Percentiles rank a stretch among this genome's conserved stretches.
phyloP scores from a whole-genome alignment of 1,140 invertebrate species.

The Drosophila athabasca region DNA sequence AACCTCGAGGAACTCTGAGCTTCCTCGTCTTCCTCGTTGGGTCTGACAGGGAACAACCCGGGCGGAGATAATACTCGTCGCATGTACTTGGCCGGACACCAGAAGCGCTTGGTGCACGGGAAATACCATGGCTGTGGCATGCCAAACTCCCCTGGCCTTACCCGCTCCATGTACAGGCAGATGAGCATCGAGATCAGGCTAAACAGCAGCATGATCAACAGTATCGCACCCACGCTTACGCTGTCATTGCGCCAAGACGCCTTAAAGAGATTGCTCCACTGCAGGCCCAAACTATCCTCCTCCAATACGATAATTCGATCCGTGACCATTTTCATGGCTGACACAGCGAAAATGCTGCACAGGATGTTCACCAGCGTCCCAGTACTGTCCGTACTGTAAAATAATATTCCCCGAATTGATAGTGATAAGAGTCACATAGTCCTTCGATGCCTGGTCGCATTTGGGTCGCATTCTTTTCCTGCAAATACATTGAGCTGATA shows the following conservation, averaged over 20 bases:
- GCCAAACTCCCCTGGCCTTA: slow-evolving; percentile 88
- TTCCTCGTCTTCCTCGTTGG: slow-evolving; percentile 1
- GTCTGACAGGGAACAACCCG: not conserved
- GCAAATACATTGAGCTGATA: too few relatives aligned
- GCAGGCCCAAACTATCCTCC: not conserved
- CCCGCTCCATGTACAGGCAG: slow-evolving; percentile 88
- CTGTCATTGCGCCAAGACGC: not conserved
- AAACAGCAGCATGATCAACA: too few relatives aligned
- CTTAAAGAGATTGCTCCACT: slow-evolving; percentile 12
- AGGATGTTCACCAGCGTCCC: too few relatives aligned
- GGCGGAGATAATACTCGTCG: not conserved
- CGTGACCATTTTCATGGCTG: not conserved
- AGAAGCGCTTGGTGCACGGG: slow-evolving; percentile 86
- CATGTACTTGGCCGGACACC: slow-evolving; percentile 43
- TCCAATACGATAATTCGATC: not conserved
- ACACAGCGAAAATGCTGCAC: not conserved
- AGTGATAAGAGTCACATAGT: too few relatives aligned
- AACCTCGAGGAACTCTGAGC: too few relatives aligned
- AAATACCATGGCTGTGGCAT: slow-evolving; percentile 89
- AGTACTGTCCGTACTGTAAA: too few relatives aligned
- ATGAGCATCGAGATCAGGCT: too few relatives aligned
- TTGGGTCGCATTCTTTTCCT: too few relatives aligned
- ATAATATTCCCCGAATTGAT: too few relatives aligned
- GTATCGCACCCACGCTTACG: too few relatives aligned
- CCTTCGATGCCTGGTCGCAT: too few relatives aligned